phyloP scores from a whole-genome alignment of 2,113 vertebrate genomes.

The Nerophis ophidion region DNA sequence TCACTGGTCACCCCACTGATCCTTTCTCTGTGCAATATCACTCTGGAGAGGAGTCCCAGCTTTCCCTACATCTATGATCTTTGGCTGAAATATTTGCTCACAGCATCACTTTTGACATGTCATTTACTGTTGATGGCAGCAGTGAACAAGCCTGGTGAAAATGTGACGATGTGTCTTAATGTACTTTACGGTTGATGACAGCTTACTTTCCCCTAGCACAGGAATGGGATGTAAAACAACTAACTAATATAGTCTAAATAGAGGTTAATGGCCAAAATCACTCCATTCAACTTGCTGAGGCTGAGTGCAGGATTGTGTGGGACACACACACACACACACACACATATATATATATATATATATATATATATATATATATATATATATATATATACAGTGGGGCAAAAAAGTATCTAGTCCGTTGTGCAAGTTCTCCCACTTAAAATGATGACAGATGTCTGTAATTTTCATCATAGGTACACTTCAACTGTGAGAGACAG shows the following conservation, averaged over 20 bases:
- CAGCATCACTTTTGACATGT: slow-evolving; percentile 60
- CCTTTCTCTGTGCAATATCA: slow-evolving; percentile 39
- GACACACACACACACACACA: too few species aligned
- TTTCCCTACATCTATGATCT: slow-evolving; percentile 27
- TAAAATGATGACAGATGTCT: too few species aligned
- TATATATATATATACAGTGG: too few species aligned
- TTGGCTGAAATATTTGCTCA: slow-evolving; percentile 63
- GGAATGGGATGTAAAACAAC: slow-evolving; percentile 41
- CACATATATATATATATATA: too few species aligned
- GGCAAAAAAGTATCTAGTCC: too few species aligned
- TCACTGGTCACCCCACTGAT: slow-evolving; percentile 44
- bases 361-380: too few species aligned
- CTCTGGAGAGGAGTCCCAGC: slow-evolving; percentile 21
- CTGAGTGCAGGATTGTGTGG: too few species aligned
- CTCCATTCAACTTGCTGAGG: neutral
- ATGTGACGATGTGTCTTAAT: slow-evolving; percentile 35
- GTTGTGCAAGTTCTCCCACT: too few species aligned
- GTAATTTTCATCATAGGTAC: too few species aligned
- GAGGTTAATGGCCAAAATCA: neutral
- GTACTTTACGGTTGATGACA: slow-evolving; percentile 50
- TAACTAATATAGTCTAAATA: slow-evolving; percentile 11
- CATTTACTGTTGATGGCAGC: slow-evolving; percentile 52
- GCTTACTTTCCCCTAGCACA: slow-evolving; percentile 36
- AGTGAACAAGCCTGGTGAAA: slow-evolving; percentile 37
- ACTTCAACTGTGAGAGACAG: too few species aligned